These are phyloP conservation scores for Aphidius colemani DNA, from an alignment of 2,888 invertebrate species.

Conservation along the genomic window DNA sequence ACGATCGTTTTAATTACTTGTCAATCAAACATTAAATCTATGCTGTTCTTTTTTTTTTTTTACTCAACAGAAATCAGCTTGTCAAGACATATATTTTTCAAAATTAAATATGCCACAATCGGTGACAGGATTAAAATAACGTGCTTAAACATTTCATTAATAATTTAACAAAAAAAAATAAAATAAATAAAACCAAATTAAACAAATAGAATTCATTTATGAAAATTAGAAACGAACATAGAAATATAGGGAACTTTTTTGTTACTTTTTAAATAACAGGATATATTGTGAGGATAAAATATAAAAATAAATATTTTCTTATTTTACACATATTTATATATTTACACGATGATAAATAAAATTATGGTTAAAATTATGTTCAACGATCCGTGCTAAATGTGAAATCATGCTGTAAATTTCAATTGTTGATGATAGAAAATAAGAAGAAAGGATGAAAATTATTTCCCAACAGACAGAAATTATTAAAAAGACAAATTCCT, in stretches of 20 bases:
- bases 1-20: slow-evolving; percentile 24
- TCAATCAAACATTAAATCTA: slow-evolving; percentile 19
- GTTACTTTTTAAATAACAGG: not conserved
- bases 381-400: slow-evolving; percentile 1
- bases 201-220: not conserved
- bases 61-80: not conserved
- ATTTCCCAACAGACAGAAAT: not conserved
- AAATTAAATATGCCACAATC: slow-evolving; percentile 2
- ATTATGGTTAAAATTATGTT: not conserved
- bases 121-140: slow-evolving; percentile 5
- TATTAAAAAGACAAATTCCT: no score
- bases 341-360: no score
- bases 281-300: not conserved
- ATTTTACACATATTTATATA: not conserved
- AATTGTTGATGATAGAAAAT: not conserved
- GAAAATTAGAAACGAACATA: not conserved
- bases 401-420: slow-evolving; percentile 8
- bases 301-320: not conserved
- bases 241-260: not conserved
- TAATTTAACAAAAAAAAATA: not conserved
- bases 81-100: slow-evolving; percentile 1
- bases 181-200: not conserved
- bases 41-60: slow-evolving; percentile 8
- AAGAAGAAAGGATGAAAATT: not conserved
- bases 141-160: slow-evolving; percentile 6